Evolutionary conservation across 2,797 vertebrate genomes (phyloP).

Genomic region (Molossus alvarezi): DNA sequence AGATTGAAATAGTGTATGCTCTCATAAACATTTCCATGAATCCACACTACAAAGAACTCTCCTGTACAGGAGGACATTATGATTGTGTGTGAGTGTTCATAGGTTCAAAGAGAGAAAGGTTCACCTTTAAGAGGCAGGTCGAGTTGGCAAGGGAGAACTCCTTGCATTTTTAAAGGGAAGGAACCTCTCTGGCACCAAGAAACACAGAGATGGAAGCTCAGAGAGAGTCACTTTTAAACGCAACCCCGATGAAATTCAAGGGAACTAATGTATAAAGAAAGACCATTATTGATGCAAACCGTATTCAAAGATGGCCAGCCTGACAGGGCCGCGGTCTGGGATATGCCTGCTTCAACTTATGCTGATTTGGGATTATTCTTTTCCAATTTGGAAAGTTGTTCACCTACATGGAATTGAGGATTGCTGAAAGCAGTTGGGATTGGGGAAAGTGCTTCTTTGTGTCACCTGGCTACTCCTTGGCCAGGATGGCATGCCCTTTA

Average conservation of each 20-base stretch:
- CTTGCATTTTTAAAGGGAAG: not conserved
- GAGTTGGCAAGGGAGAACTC: not conserved
- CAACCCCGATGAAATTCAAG: not conserved
- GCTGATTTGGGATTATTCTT: not conserved
- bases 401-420: not conserved
- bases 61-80: not conserved
- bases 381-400: not conserved
- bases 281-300: not conserved
- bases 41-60: not conserved
- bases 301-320: not conserved
- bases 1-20: not conserved
- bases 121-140: not conserved
- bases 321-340: not conserved
- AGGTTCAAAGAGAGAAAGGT: not conserved
- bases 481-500: not conserved
- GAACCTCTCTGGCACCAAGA: not conserved
- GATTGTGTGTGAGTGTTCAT: not conserved
- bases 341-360: not conserved
- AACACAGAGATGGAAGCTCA: not conserved
- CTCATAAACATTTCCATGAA: not conserved
- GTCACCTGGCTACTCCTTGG: not conserved
- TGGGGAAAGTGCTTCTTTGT: constrained; percentile 6
- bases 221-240: not conserved
- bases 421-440: not conserved
- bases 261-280: not conserved